Base-by-base conservation (phyloP, 2,888 invertebrate species). In the Xylota segnis region DNA sequence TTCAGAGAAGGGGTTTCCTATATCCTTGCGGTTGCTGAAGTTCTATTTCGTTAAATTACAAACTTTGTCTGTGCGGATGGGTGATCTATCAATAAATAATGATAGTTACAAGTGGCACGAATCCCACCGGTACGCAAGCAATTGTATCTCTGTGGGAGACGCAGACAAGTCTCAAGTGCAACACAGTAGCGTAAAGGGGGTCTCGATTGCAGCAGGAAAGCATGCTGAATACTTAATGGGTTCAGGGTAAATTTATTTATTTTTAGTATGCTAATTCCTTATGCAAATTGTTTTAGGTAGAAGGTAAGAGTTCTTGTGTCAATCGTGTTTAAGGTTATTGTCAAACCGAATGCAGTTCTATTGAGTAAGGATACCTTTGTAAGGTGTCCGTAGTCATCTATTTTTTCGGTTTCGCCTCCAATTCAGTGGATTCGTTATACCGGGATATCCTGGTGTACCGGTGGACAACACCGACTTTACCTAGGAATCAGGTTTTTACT, bases 1-100 rank as follows among this genome's bases (percentile, higher is more conserved):
- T 23, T 23, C 2, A 23, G 23, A 9, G 9, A 7, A 10, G 50
- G 12, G 27, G 52, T 18, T 37, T 23, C 23, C 23, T 18, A 43
- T 43, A 74, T 74, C 43, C 61, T 54, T 29, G 63, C 12, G 18
- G 29, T 23, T 14, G 40, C 40, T 40, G 29, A 63, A 43, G 68
- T 68, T 54, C 43, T 70, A 54, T 54, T 54, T 70, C 61, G 61
- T 70, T 54, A 61, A 78, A 78, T 72, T 59, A 61, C 37, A 52
- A 34, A 61, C 72, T 61, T 43, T 66, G 54, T 66, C 66, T 68
- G 40, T 74, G 37, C 29, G 52, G 47, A 65, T 9, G 61, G 47
- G 7, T 74, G 43, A 70, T 83, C 74, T 52, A 70, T 75, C 68
- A 74, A 79, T 79, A 75, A 74, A 74, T 83, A 74, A 83, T 79